phyloP scores from a whole-genome alignment of 2,888 invertebrate species.

The Brachypalpus laphriformis region DNA sequence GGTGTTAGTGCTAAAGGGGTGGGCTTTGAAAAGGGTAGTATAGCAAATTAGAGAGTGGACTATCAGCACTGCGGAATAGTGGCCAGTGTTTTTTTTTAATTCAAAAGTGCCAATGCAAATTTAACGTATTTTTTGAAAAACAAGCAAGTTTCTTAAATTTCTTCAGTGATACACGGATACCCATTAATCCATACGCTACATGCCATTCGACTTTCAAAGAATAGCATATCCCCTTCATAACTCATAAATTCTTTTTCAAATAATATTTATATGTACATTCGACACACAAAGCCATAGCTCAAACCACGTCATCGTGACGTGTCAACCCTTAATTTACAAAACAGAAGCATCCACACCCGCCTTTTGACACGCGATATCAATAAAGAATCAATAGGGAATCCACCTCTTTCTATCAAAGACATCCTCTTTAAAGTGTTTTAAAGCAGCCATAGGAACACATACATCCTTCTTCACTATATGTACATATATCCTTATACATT shows the following conservation, averaged over 20 bases:
- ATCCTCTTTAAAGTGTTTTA: constrained; percentile 2
- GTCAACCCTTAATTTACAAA: constrained; percentile 24
- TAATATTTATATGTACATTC: no score
- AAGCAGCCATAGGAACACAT: constrained; percentile 4
- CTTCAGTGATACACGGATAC: no score
- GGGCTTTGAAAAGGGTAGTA: neutral
- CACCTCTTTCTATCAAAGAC: constrained; percentile 31
- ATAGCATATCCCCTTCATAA: no score
- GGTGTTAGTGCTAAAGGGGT: constrained; percentile 1
- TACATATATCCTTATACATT: constrained; percentile 10
- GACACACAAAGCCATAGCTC: no score
- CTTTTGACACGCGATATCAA: constrained; percentile 61
- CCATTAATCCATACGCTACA: no score
- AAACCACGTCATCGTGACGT: constrained; percentile 1
- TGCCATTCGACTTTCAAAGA: no score
- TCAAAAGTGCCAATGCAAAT: neutral
- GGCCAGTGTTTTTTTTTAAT: no score
- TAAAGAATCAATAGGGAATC: constrained; percentile 47
- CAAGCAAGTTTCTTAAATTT: no score
- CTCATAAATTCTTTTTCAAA: no score
- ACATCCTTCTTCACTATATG: neutral
- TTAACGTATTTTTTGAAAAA: no score
- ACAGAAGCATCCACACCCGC: constrained; percentile 3
- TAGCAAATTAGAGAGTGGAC: constrained; percentile 15
- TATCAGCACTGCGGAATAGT: neutral